These are phyloP conservation scores for Petrolisthes cinctipes DNA, from an alignment of 2,888 invertebrate genomes.

Conservation along the genomic window DNA sequence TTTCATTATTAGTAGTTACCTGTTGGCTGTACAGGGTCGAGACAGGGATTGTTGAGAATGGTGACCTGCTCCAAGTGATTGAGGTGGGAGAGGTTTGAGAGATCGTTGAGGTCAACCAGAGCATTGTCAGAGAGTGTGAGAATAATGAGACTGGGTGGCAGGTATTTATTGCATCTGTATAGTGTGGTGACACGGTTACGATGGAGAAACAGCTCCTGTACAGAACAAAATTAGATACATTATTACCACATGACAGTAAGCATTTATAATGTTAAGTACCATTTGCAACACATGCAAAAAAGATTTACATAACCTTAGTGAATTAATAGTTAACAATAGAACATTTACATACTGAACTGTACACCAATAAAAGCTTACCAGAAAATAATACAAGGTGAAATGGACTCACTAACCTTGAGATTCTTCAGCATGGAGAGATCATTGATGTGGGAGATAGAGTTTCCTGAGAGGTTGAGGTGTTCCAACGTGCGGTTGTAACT, in stretches of 20 bases:
- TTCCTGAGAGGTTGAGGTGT: constrained; percentile 88
- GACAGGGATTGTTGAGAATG: constrained; percentile 88
- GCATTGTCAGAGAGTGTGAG: constrained; percentile 86
- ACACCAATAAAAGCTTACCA: background rate
- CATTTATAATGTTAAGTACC: background rate
- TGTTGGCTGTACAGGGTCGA: constrained; percentile 77
- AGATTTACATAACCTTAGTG: no score
- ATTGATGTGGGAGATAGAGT: constrained; percentile 85
- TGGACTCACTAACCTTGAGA: constrained; percentile 78
- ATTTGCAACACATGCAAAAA: background rate
- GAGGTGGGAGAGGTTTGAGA: constrained; percentile 84
- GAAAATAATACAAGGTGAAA: no score
- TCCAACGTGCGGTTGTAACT: constrained; percentile 85
- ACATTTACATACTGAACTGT: background rate
- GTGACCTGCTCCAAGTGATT: constrained; percentile 84
- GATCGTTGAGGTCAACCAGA: constrained; percentile 86
- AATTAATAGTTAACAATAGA: no score
- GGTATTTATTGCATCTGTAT: constrained; percentile 84
- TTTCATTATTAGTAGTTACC: constrained; percentile 70
- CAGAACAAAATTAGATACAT: constrained; percentile 40
- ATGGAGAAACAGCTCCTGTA: constrained; percentile 85
- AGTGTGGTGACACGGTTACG: constrained; percentile 87
- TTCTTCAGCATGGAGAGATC: constrained; percentile 86
- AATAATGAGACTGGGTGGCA: constrained; percentile 81
- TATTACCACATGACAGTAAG: background rate